Evolutionary conservation across 2,113 vertebrate genomes (phyloP), one percentile per base, ranked within the genome.

Genomic region (Peromyscus californicus): DNA sequence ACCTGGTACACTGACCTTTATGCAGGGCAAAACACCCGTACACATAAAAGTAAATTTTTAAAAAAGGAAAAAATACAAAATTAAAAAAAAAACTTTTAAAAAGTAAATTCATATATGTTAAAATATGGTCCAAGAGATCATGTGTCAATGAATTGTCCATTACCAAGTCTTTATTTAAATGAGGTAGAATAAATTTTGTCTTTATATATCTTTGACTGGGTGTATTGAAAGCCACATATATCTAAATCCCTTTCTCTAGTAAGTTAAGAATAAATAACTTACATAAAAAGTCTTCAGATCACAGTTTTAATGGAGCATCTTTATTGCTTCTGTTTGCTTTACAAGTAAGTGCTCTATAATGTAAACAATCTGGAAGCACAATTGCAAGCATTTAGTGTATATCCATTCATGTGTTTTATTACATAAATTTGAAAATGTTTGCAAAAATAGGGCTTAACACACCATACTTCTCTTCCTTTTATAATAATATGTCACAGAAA

Each of bases 281-380:
- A 21, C 57, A 93, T 39, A 87, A 45, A 88, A 42, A 22, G 10
- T 74, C 67, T 82, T 72, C 90, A 95, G 76, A 90, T 74, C 15
- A 22, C 42, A 57, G 57, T 93, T 92, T 86, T 74, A 93, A 79
- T 80, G n/a, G 19, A 89, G 5, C 95, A 5, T 92, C 33, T 93
- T 82, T 93, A 67, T 82, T 94, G 82, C 19, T 89, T 97, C n/a
- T n/a, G 16, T 57, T 88, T 90, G 72, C 51, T 97, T 92, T 90
- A 65, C 33, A 88, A 95, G 89, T 78, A 93, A 88, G 39, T 94
- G n/a, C 87, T 96, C 22, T 88, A 39, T 72, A 95, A 70, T 75
- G 79, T 82, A 89, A 96, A 92, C 9, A 95, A 42, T 88, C 72
- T 1, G 88, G 31, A 88, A 88, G 36, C 15, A 75, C 83, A 79